Evolutionary conservation across 2,113 vertebrate genomes (phyloP).

Genomic region (Spea multiplicata): DNA sequence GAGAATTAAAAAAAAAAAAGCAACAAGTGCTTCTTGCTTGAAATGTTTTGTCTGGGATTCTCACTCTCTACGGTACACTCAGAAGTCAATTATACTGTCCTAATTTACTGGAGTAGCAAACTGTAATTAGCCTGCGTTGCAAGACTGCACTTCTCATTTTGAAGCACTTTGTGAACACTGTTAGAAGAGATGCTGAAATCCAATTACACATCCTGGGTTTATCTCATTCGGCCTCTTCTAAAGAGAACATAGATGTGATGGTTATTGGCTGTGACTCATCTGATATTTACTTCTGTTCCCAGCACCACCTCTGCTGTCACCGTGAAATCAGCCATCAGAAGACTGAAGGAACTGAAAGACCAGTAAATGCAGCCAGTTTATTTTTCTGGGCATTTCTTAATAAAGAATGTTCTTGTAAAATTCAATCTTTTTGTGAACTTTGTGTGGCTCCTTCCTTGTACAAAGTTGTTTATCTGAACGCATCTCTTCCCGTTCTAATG

Average conservation of each 20-base stretch:
- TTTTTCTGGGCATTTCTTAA: slow-evolving; percentile 22
- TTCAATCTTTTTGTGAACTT: neutral
- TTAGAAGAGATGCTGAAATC: neutral
- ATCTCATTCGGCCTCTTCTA: neutral
- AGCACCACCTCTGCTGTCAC: slow-evolving; percentile 98
- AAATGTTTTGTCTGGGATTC: neutral
- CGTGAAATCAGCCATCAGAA: slow-evolving; percentile 97
- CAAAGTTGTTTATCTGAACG: too few species aligned
- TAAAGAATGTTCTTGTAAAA: slow-evolving; percentile 41
- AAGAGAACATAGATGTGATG: neutral
- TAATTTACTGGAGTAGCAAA: slow-evolving; percentile 6
- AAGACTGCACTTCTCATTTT: slow-evolving; percentile 2
- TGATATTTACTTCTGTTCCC: slow-evolving; percentile 53
- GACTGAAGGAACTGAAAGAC: slow-evolving; percentile 97
- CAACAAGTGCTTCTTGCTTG: too few species aligned
- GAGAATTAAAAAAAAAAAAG: too few species aligned
- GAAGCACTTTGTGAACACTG: neutral
- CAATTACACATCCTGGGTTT: neutral
- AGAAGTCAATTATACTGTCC: slow-evolving; percentile 2
- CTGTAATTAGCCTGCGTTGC: slow-evolving; percentile 12
- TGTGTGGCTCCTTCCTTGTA: too few species aligned
- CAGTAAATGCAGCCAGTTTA: slow-evolving; percentile 72
- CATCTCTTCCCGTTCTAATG: too few species aligned
- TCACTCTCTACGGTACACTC: neutral
- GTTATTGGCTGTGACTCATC: slow-evolving; percentile 38